phyloP scores from a whole-genome alignment of 2,888 invertebrate genomes.

The Meandrusa payeni region DNA sequence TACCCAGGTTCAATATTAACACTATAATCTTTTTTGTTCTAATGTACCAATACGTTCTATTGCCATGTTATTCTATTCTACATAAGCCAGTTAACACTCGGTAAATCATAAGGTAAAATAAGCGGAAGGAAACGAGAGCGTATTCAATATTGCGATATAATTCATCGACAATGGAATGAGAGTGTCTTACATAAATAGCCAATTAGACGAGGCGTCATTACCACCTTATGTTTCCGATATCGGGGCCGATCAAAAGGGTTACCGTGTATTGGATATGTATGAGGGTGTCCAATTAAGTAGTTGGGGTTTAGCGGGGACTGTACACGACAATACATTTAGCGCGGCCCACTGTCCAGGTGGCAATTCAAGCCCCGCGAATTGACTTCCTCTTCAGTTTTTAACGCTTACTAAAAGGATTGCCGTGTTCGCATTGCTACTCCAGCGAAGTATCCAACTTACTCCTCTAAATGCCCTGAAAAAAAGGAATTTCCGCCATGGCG shows the following conservation, averaged over 20 bases:
- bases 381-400: slow-evolving; percentile 70
- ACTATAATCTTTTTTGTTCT: too few relatives aligned
- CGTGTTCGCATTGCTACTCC: slow-evolving; percentile 68
- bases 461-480: slow-evolving; percentile 18
- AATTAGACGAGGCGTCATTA: slow-evolving; percentile 39
- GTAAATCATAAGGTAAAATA: too few relatives aligned
- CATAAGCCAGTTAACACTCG: too few relatives aligned
- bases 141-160: slow-evolving; percentile 8
- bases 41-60: too few relatives aligned
- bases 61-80: too few relatives aligned
- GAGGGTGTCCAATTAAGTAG: slow-evolving; percentile 77
- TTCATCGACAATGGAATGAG: background rate
- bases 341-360: slow-evolving; percentile 42
- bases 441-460: slow-evolving; percentile 40
- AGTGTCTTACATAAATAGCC: slow-evolving; percentile 35
- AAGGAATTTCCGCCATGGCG: background rate
- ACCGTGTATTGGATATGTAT: slow-evolving; percentile 68
- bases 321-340: slow-evolving; percentile 77
- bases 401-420: slow-evolving; percentile 75
- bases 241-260: slow-evolving; percentile 67
- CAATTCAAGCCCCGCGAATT: slow-evolving; percentile 40
- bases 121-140: too few relatives aligned
- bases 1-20: too few relatives aligned
- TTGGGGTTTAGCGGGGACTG: slow-evolving; percentile 62
- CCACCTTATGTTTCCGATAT: slow-evolving; percentile 52